These are phyloP conservation scores for Graphium colonna DNA, from an alignment of 2,888 invertebrate species.

Conservation along the genomic window DNA sequence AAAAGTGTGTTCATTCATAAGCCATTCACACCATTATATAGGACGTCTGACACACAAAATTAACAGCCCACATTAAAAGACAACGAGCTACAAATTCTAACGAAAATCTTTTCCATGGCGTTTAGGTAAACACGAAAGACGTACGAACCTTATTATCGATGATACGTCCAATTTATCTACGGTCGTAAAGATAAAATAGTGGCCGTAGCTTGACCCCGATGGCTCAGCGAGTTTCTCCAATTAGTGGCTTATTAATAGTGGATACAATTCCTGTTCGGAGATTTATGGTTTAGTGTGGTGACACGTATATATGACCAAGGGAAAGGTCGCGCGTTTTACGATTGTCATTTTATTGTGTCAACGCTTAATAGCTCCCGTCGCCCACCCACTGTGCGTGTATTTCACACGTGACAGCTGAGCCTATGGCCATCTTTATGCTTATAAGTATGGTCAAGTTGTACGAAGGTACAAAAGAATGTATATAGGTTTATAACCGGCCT, in stretches of 20 bases:
- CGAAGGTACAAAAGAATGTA: too few species aligned
- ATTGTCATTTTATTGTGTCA: conserved; percentile 14
- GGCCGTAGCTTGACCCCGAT: too few species aligned
- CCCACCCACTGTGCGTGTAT: conserved; percentile 19
- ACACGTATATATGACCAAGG: background rate
- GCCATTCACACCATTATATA: background rate
- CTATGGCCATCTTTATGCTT: too few species aligned
- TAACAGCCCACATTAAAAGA: background rate
- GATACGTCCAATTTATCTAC: conserved; percentile 38
- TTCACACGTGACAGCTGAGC: too few species aligned
- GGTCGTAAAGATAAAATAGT: conserved; percentile 39
- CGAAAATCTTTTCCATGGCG: background rate
- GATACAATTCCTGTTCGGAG: conserved; percentile 31
- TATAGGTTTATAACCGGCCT: too few species aligned
- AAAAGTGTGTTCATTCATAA: background rate
- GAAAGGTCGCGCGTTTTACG: conserved; percentile 19
- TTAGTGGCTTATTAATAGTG: conserved; percentile 44
- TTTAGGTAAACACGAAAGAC: conserved; percentile 13
- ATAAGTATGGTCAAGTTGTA: too few species aligned
- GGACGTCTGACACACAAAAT: background rate
- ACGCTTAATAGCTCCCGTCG: conserved; percentile 19
- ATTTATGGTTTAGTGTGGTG: conserved; percentile 25
- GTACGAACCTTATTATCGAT: conserved; percentile 28
- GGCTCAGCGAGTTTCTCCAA: conserved; percentile 37
- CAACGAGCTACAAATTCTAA: background rate